Evolutionary conservation across 1,140 invertebrate species (phyloP).

Genomic region (Akabosia matsudoensis): DNA sequence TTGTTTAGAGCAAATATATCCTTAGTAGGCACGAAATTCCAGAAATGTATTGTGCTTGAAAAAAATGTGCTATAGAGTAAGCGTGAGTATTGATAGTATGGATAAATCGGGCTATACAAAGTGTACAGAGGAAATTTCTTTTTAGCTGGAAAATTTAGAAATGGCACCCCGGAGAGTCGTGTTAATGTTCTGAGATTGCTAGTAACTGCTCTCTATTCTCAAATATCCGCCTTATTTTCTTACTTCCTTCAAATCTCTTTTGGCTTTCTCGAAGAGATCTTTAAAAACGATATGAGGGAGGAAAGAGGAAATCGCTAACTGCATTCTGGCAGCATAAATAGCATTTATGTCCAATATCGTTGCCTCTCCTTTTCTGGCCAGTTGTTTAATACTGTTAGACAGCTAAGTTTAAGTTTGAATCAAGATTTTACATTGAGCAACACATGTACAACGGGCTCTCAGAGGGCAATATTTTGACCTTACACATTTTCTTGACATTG

Average conservation of each 20-base stretch:
- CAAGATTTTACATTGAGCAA: neutral
- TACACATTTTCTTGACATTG: constrained; percentile 12
- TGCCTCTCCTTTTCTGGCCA: neutral
- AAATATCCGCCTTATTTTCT: constrained; percentile 32
- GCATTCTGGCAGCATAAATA: neutral
- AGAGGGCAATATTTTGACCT: constrained; percentile 8
- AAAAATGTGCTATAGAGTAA: no score
- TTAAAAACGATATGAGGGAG: neutral
- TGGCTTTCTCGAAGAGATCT: neutral
- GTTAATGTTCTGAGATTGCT: constrained; percentile 42
- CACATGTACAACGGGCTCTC: neutral
- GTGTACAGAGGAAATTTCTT: no score
- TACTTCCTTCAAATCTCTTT: neutral
- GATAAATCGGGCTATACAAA: no score
- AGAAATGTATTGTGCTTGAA: no score
- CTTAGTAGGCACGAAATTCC: no score
- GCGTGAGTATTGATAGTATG: no score
- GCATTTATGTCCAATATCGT: neutral
- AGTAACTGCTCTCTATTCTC: constrained; percentile 29
- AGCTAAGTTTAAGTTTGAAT: neutral
- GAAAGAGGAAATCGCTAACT: neutral
- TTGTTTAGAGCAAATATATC: no score
- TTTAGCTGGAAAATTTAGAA: constrained; percentile 29
- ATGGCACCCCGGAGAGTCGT: constrained; percentile 39
- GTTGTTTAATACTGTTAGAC: neutral